These are phyloP conservation scores for Metopia argyrocephala DNA, from an alignment of 2,888 invertebrate species.

Conservation along the genomic window DNA sequence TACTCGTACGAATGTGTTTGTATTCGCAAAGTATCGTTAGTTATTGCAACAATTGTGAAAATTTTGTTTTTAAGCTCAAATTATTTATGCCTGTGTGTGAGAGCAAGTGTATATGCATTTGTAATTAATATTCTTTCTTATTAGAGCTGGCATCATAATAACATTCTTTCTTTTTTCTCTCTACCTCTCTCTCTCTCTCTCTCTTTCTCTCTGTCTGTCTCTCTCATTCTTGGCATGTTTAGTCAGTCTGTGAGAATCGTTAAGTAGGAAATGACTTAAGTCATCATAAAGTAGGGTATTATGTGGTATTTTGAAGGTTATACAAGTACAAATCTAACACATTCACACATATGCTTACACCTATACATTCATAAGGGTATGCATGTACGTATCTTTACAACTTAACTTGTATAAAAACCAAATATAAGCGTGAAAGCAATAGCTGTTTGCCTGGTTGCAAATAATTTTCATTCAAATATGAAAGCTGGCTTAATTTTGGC, in stretches of 20 bases:
- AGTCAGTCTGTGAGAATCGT: not conserved
- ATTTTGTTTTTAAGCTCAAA: conserved; percentile 53
- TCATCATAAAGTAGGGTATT: conserved; percentile 52
- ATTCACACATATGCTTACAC: not conserved
- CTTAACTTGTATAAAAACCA: not conserved
- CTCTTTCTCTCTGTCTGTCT: no score
- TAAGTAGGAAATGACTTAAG: conserved; percentile 49
- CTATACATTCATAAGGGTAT: not conserved
- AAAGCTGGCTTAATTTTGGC: conserved; percentile 54
- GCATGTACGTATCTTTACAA: not conserved
- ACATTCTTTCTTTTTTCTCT: not conserved
- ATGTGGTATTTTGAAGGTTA: conserved; percentile 52
- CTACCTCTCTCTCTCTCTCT: not conserved
- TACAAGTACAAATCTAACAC: not conserved
- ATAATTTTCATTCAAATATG: conserved; percentile 13
- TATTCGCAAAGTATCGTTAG: conserved; percentile 9
- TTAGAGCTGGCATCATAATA: not conserved
- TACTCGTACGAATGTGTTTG: not conserved
- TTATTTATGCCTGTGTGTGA: conserved; percentile 11
- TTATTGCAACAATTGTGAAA: conserved; percentile 48
- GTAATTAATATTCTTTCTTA: no score
- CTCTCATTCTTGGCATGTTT: no score
- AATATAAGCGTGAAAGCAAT: not conserved
- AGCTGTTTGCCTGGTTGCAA: no score
- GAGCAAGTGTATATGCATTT: not conserved